A percentile compares a stretch with the other conserved stretches of the same genome.
phyloP scores from a whole-genome alignment of 2,888 invertebrate genomes.

The Acleris laterana region DNA sequence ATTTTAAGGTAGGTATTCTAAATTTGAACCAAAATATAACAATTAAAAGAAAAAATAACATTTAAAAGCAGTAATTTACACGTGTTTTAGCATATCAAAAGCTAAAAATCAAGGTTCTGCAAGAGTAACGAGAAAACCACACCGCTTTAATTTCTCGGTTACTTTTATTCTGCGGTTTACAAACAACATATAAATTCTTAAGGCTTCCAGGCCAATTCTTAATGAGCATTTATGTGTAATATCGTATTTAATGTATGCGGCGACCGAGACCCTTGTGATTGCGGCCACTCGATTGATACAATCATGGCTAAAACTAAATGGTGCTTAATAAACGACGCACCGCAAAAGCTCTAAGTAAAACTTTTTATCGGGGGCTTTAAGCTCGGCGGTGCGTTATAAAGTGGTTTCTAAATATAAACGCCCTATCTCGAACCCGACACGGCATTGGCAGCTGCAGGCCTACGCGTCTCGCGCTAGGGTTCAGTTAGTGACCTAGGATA shows the following conservation, averaged over 20 bases:
- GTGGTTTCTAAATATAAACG: constrained; percentile 83
- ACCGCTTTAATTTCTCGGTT: neutral
- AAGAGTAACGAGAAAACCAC: neutral
- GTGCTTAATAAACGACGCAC: constrained; percentile 76
- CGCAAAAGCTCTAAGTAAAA: constrained; percentile 72
- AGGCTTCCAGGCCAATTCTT: constrained; percentile 16
- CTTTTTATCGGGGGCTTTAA: constrained; percentile 78
- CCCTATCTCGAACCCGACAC: constrained; percentile 72
- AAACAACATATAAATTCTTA: constrained; percentile 18
- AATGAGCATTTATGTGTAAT: constrained; percentile 29
- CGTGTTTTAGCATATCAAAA: no score
- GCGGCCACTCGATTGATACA: constrained; percentile 68
- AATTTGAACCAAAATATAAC: no score
- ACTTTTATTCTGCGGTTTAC: constrained; percentile 16
- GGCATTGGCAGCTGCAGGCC: constrained; percentile 81
- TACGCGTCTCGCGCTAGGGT: constrained; percentile 59
- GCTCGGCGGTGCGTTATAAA: constrained; percentile 80
- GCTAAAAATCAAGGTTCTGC: neutral
- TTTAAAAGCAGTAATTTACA: no score
- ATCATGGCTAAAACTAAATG: constrained; percentile 79
- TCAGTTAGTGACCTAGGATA: constrained; percentile 24
- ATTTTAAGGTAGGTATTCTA: no score
- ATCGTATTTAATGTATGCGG: constrained; percentile 40
- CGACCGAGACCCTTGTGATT: constrained; percentile 46
- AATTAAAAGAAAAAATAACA: no score